Percentiles rank a stretch among this genome's conserved stretches.
Evolutionary conservation across 2,888 invertebrate genomes (phyloP).

Genomic region (Frankliniella fusca): DNA sequence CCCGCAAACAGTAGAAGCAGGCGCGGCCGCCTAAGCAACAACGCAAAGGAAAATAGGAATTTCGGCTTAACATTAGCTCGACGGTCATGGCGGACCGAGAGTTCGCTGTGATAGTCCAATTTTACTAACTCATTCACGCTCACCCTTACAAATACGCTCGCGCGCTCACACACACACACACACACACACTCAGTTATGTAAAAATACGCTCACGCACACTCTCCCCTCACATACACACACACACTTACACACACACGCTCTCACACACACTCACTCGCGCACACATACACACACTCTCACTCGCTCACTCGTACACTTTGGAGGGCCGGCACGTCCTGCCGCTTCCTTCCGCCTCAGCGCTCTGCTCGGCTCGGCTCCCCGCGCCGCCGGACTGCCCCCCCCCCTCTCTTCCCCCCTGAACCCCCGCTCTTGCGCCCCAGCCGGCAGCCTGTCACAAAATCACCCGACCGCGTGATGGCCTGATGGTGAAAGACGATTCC

Average conservation of each 20-base stretch:
- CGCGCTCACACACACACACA: neutral
- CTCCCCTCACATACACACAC: neutral
- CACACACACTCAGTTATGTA: neutral
- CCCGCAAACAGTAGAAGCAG: too few species aligned
- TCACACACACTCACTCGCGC: neutral
- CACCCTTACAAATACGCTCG: neutral
- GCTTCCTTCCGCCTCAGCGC: neutral
- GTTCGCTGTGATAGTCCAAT: neutral
- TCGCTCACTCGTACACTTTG: neutral
- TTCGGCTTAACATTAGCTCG: too few species aligned
- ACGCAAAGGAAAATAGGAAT: neutral
- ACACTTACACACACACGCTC: neutral
- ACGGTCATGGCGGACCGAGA: neutral
- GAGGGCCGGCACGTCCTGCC: neutral
- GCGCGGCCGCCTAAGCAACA: neutral
- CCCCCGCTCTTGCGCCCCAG: neutral
- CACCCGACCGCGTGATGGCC: constrained; percentile 15
- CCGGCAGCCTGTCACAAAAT: constrained; percentile 17
- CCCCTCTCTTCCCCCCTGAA: neutral
- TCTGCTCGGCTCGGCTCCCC: neutral
- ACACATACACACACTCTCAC: neutral
- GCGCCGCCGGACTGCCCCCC: neutral
- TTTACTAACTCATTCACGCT: too few species aligned
- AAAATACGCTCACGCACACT: too few species aligned
- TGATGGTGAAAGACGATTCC: constrained; percentile 24